Conservation (phyloP, 2,113 vertebrate species). For the Psammodynastes pulverulentus region DNA sequence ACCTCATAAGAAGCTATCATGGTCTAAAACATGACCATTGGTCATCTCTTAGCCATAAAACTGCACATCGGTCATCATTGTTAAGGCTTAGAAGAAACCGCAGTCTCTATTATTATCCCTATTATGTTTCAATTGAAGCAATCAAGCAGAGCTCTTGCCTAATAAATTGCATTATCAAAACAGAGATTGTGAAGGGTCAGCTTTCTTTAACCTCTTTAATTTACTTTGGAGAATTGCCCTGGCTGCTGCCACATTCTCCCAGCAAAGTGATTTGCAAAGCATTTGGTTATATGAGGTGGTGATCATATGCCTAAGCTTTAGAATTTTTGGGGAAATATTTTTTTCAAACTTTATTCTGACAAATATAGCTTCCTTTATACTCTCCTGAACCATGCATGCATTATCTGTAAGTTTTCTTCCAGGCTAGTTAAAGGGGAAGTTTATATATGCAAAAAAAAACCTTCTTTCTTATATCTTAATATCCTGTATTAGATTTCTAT, state of each 20-base stretch:
- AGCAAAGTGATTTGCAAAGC: not conserved
- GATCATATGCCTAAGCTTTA: not conserved
- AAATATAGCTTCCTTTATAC: not conserved
- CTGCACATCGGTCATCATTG: slow-evolving; percentile 21
- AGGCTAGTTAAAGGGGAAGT: not conserved
- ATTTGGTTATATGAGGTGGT: not conserved
- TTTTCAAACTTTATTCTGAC: not conserved
- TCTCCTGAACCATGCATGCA: not conserved
- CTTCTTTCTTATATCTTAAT: not conserved
- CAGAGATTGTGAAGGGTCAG: not conserved
- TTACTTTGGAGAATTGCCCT: slow-evolving; percentile 26
- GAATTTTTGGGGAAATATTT: not conserved
- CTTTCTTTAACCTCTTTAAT: slow-evolving; percentile 5
- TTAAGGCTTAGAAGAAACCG: slow-evolving; percentile 39
- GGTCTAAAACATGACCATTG: slow-evolving; percentile 38
- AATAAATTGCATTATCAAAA: slow-evolving; percentile 44
- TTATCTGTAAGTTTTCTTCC: not conserved
- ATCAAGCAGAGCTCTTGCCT: slow-evolving; percentile 14
- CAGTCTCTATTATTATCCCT: not conserved
- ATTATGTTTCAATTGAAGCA: not conserved
- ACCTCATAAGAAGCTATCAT: slow-evolving; percentile 39
- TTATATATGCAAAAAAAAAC: not conserved
- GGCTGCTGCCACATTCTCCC: not conserved
- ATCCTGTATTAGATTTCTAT: not conserved
- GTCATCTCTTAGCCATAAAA: slow-evolving; percentile 35